Evolutionary conservation across 2,797 vertebrate species (phyloP), one percentile per base, ranked within the genome.

Genomic region (Sebastes trivittatus): DNA sequence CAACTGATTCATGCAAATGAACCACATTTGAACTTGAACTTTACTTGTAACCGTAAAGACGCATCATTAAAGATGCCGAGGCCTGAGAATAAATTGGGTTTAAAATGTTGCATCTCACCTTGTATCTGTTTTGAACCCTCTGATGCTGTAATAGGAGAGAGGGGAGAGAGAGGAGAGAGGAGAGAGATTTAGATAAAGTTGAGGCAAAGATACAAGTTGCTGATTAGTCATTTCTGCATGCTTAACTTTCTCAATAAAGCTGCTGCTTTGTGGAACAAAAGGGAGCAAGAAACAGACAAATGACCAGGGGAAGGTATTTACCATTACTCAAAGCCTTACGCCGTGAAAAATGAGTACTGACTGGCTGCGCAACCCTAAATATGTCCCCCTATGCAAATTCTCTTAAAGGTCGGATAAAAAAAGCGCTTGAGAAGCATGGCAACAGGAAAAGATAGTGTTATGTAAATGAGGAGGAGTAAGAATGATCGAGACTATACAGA

Each of bases 351-450:
- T 94, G 90, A 94, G 89, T 78, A 86, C 91, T 90, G 93, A 93
- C 93, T 94, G 92, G 77, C 87, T 93, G 93, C 79, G 85, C 91
- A 94, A 93, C 93, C 91, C 91, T 89, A 95, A 95, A 96, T 94
- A 94, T 94, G 94, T 94, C 91, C 93, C 42, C 90, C 91, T 89
- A 94, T 95, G 95, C 95, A 95, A 94, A 95, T 96, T 95, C 90
- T 90, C 88, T 82, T 95, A 96, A 96, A 96, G 95, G 95, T 96
- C 92, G 90, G 89, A 89, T 88, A 89, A 87, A 94, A 93, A 90
- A 90, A 90, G 83, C 74, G 80, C 86, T 86, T 73, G 87, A 91
- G 80, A 84, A 82, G 85, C 88, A 89, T 27, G 78, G 91, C 74
- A 90, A 92, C 87, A 92, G 87, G 91, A 92, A 91, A 83, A 88